A percentile compares a stretch with the other conserved stretches of the same genome.
phyloP scores from a whole-genome alignment of 2,797 vertebrate genomes.

The Mastacembelus armatus region DNA sequence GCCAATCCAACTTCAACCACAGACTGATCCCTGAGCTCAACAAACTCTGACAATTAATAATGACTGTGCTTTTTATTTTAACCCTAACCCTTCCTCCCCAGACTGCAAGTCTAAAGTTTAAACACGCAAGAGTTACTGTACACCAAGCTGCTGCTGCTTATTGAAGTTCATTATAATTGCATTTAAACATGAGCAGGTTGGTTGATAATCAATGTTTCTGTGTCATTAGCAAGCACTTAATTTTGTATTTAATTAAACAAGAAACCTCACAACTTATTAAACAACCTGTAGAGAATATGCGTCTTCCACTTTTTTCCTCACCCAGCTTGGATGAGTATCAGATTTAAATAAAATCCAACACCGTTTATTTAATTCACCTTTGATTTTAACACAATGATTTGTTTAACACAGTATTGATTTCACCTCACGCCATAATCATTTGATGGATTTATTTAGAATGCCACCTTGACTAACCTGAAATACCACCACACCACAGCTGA shows the following conservation, averaged over 20 bases:
- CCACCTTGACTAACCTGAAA: conserved; percentile 36
- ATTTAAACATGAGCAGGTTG: conserved; percentile 1
- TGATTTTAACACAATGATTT: conserved; percentile 70
- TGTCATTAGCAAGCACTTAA: conserved; percentile 11
- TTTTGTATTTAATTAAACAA: conserved; percentile 24
- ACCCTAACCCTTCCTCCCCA: conserved; percentile 24
- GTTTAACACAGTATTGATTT: conserved; percentile 77
- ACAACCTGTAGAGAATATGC: conserved; percentile 23
- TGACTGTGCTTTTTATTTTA: conserved; percentile 69
- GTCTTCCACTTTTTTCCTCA: conserved; percentile 42
- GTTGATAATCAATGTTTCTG: background rate
- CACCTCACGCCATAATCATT: conserved; percentile 62
- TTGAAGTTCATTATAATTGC: background rate
- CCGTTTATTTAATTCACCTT: conserved; percentile 68
- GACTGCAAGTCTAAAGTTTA: conserved; percentile 11
- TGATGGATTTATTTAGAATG: conserved; percentile 66
- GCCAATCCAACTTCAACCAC: conserved; percentile 31
- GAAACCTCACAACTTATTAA: conserved; percentile 32
- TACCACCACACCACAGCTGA: conserved; percentile 11
- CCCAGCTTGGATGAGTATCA: conserved; percentile 38
- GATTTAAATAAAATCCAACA: conserved; percentile 69
- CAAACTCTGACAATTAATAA: conserved; percentile 79
- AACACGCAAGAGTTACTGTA: conserved; percentile 7
- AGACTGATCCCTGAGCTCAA: conserved; percentile 46
- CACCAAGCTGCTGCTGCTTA: conserved; percentile 5